Evolutionary conservation across 2,797 vertebrate species (phyloP).

Genomic region (Pelobates cultripes): DNA sequence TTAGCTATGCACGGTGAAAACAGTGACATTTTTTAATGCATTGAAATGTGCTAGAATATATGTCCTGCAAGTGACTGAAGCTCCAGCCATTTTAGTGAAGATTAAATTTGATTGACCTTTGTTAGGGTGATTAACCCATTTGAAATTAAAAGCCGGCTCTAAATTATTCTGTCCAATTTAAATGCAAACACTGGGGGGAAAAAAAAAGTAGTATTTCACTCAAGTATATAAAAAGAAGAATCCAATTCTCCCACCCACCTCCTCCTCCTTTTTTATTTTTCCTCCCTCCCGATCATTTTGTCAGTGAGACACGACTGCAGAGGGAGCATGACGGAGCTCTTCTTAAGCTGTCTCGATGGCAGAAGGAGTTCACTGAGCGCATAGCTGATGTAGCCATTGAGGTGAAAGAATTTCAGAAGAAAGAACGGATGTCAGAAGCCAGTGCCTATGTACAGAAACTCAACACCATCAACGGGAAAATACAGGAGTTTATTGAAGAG

Average conservation of each 20-base stretch:
- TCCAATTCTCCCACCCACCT: slow-evolving; percentile 50
- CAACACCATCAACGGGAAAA: slow-evolving; percentile 19
- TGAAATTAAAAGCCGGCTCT: slow-evolving; percentile 73
- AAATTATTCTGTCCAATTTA: slow-evolving; percentile 76
- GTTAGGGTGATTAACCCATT: slow-evolving; percentile 75
- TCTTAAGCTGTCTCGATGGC: slow-evolving; percentile 46
- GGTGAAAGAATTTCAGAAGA: slow-evolving; percentile 30
- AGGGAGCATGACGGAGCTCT: slow-evolving; percentile 50
- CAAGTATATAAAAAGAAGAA: slow-evolving; percentile 61
- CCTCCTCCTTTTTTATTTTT: slow-evolving; percentile 58
- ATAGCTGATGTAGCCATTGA: slow-evolving; percentile 24
- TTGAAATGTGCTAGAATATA: slow-evolving; percentile 73
- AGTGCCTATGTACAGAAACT: slow-evolving; percentile 16
- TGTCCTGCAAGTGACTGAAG: slow-evolving; percentile 71
- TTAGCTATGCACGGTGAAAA: slow-evolving; percentile 62
- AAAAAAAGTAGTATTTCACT: slow-evolving; percentile 58
- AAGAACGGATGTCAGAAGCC: slow-evolving; percentile 48
- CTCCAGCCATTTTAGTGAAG: slow-evolving; percentile 73
- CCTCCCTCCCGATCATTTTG: slow-evolving; percentile 47
- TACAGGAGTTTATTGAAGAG: slow-evolving; percentile 46
- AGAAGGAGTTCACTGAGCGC: slow-evolving; percentile 53
- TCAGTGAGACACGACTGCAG: slow-evolving; percentile 64
- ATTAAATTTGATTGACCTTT: slow-evolving; percentile 79
- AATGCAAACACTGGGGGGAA: slow-evolving; percentile 65
- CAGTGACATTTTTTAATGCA: slow-evolving; percentile 64